Evolutionary conservation across 1,140 invertebrate species (phyloP).

Genomic region (Tetramorium alpestre): DNA sequence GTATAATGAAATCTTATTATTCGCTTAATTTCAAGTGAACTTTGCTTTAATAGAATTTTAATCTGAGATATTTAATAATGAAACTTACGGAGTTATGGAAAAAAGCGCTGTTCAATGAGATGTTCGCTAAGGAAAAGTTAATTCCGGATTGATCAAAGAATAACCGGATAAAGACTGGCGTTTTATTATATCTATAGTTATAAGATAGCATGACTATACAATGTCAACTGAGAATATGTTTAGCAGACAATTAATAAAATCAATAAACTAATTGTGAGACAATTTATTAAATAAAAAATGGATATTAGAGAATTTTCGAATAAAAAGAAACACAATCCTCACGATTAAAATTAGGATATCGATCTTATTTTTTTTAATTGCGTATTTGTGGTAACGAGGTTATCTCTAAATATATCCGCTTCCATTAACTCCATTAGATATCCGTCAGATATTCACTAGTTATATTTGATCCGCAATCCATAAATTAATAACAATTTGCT

Average conservation of each 20-base stretch:
- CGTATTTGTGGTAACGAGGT: slow-evolving; percentile 7
- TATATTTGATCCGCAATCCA: slow-evolving; percentile 5
- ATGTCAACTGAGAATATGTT: background rate
- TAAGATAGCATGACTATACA: background rate
- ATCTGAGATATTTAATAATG: slow-evolving; percentile 30
- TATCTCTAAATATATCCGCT: slow-evolving; percentile 45
- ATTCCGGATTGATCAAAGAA: slow-evolving; percentile 30
- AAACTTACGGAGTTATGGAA: slow-evolving; percentile 26
- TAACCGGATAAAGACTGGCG: background rate
- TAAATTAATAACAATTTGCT: slow-evolving; percentile 19
- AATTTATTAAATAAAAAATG: slow-evolving; percentile 1
- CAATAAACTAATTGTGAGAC: background rate
- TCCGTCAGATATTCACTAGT: slow-evolving; percentile 14
- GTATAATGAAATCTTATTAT: slow-evolving; percentile 22
- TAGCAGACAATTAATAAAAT: background rate
- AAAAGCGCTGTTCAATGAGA: slow-evolving; percentile 2
- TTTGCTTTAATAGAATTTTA: slow-evolving; percentile 43
- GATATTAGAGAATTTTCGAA: background rate
- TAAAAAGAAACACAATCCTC: background rate
- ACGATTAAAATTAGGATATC: slow-evolving; percentile 1
- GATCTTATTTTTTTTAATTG: background rate
- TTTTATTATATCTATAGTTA: slow-evolving; percentile 7
- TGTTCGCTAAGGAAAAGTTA: slow-evolving; percentile 23
- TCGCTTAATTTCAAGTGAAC: slow-evolving; percentile 11
- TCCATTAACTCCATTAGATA: slow-evolving; percentile 10